A percentile compares a stretch with the other conserved stretches of the same genome.
These are phyloP conservation scores for Mermis nigrescens DNA, from an alignment of 2,888 invertebrate genomes.

Conservation along the genomic window DNA sequence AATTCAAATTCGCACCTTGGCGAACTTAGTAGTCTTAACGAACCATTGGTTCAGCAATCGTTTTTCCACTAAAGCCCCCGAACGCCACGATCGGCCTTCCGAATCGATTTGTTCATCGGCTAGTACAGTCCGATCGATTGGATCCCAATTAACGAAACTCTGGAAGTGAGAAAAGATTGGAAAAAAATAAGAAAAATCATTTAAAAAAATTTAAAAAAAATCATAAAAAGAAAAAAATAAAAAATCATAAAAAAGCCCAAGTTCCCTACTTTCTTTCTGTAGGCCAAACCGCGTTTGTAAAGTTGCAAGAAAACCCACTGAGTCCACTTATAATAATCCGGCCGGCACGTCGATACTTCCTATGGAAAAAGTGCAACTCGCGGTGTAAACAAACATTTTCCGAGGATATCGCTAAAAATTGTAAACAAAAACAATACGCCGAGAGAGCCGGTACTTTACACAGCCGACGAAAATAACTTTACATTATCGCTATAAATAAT, in stretches of 20 bases:
- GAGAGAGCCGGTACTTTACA: neutral
- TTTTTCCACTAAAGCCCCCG: slow-evolving; percentile 79
- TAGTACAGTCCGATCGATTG: slow-evolving; percentile 81
- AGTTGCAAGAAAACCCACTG: slow-evolving; percentile 78
- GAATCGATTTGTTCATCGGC: slow-evolving; percentile 94
- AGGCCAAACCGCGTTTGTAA: slow-evolving; percentile 59
- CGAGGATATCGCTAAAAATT: too few species aligned
- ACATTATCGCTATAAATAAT: too few species aligned
- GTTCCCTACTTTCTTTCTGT: slow-evolving; percentile 52
- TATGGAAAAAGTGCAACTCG: too few species aligned
- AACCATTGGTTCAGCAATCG: slow-evolving; percentile 81
- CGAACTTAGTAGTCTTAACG: slow-evolving; percentile 54
- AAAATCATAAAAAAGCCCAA: slow-evolving; percentile 1
- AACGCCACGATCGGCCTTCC: slow-evolving; percentile 77
- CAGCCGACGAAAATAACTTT: too few species aligned
- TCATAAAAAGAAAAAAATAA: neutral
- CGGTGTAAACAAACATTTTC: too few species aligned
- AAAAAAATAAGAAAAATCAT: slow-evolving; percentile 8
- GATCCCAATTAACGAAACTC: slow-evolving; percentile 93
- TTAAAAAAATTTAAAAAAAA: slow-evolving; percentile 15
- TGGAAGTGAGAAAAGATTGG: slow-evolving; percentile 28
- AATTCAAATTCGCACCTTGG: too few species aligned
- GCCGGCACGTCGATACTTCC: slow-evolving; percentile 69
- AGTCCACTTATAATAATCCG: slow-evolving; percentile 77
- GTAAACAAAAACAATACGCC: too few species aligned